A percentile compares a stretch with the other conserved stretches of the same genome.
Evolutionary conservation across 1,140 invertebrate genomes (phyloP).

Genomic region (Portunus trituberculatus): DNA sequence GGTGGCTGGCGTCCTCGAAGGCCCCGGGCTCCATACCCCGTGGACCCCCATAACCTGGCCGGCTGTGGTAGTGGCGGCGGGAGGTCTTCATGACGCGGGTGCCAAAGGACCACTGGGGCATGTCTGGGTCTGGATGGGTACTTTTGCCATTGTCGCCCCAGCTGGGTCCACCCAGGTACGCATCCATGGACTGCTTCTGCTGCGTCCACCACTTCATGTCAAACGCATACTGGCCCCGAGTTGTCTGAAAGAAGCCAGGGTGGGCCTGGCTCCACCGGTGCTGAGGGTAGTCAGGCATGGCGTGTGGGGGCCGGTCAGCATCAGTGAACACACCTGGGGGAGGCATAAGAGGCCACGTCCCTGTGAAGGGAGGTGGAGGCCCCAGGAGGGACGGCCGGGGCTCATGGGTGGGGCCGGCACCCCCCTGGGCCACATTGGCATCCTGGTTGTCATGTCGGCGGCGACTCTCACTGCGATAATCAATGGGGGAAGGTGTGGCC

Average conservation of each 20-base stretch:
- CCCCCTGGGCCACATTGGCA: conserved; percentile 45
- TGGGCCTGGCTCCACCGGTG: conserved; percentile 65
- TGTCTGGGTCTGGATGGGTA: conserved; percentile 45
- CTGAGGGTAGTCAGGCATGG: conserved; percentile 51
- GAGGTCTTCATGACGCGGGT: conserved; percentile 63
- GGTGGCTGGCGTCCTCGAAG: conserved; percentile 11
- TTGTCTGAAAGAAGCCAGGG: conserved; percentile 51
- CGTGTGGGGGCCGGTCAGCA: conserved; percentile 57
- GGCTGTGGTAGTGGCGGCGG: conserved; percentile 21
- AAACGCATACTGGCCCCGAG: conserved; percentile 59
- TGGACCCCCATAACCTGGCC: conserved; percentile 22
- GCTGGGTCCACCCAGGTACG: conserved; percentile 65
- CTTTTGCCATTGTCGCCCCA: conserved; percentile 52
- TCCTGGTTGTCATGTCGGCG: conserved; percentile 67
- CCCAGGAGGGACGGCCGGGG: conserved; percentile 65
- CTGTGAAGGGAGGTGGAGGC: conserved; percentile 61
- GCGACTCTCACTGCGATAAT: conserved; percentile 74
- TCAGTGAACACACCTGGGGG: conserved; percentile 50
- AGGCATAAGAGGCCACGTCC: conserved; percentile 60
- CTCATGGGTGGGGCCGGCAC: conserved; percentile 40
- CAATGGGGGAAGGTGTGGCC: conserved; percentile 72
- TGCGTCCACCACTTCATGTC: conserved; percentile 75
- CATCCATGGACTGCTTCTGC: conserved; percentile 73
- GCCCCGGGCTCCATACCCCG: neutral
- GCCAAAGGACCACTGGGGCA: conserved; percentile 68